Base-by-base conservation (phyloP, 2,113 vertebrate species). In the pig (Sus scrofa) region DNA sequence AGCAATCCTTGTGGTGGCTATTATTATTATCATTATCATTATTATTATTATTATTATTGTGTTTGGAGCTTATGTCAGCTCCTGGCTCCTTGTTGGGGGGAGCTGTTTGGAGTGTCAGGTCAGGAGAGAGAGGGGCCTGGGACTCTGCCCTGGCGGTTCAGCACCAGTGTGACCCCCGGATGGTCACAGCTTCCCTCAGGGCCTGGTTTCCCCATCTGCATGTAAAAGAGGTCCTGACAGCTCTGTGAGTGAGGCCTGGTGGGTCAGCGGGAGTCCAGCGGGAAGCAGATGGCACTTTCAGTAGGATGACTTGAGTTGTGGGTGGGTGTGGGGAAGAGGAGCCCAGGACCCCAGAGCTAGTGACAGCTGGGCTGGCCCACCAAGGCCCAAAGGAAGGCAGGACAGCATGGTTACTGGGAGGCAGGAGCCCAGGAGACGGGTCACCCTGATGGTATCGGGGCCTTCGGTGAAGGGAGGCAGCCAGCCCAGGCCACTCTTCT, bases 401-500 rank as follows among this genome's bases (percentile, higher is more conserved):
- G 32, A 3, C 13, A 27, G 62, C 0, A 0, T 62, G 63, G 73
- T 4, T 7, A 2, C 73, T 78, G 37, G 60, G 44, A 77, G 60
- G 13, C 1, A 24, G 30, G 78, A 6, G 11, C 20, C 18, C 26
- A 3, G 85, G 71, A 24, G 58, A 26, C 2, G 1, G n/a, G 32
- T 52, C 37, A 10, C 16, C 60, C 32, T 18, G 60, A 15, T n/a
- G 24, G 58, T 26, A 58, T 68, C 30, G 37, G 91, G 39, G 26
- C n/a, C 18, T 9, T 75, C 30, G 0, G 1, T 70, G 65, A 24
- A 50, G 3, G 60, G 60, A 89, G 63, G 5, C 34, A 65, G 60
- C 22, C 32, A 27, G 27, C 16, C 37, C n/a, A 9, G 27, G 63
- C 0, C 0, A 9, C 34, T 13, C 62, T 60, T 24, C 11, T 56